Conservation (phyloP, 2,888 invertebrate genomes). For the Augiades crinisus region DNA sequence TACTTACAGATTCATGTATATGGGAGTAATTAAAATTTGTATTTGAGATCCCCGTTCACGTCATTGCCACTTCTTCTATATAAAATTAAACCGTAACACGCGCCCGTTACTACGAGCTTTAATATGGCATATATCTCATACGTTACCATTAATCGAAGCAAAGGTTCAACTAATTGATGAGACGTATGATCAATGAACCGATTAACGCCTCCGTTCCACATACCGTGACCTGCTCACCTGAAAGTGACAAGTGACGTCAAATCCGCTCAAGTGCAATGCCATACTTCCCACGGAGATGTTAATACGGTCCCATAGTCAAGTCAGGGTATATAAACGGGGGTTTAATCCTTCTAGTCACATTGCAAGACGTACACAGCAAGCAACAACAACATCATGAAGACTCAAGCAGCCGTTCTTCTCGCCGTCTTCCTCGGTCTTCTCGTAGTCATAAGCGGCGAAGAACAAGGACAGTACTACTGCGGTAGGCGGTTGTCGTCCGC, state of each 20-base stretch:
- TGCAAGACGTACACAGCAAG: neutral
- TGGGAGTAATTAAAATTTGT: too few relatives aligned
- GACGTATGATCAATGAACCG: slow-evolving; percentile 5
- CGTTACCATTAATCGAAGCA: neutral
- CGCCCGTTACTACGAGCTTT: too few relatives aligned
- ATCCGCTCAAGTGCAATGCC: neutral
- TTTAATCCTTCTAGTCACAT: neutral
- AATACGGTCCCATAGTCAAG: neutral
- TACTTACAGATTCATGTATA: too few relatives aligned
- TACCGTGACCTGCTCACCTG: slow-evolving; percentile 11
- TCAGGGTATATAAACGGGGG: neutral
- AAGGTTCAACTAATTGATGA: neutral
- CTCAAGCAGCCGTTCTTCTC: neutral
- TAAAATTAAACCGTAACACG: too few relatives aligned
- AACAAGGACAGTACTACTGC: slow-evolving; percentile 31
- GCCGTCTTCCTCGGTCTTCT: neutral
- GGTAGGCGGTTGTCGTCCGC: slow-evolving; percentile 34
- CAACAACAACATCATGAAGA: slow-evolving; percentile 6
- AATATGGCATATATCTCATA: too few relatives aligned
- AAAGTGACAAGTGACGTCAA: slow-evolving; percentile 16
- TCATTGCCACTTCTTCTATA: too few relatives aligned
- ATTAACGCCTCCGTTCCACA: slow-evolving; percentile 5
- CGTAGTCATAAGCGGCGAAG: slow-evolving; percentile 11
- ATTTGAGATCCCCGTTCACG: too few relatives aligned
- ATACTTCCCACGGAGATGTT: neutral